Base-by-base conservation (phyloP, 2,113 vertebrate genomes). In the Ammodytes dubius region DNA sequence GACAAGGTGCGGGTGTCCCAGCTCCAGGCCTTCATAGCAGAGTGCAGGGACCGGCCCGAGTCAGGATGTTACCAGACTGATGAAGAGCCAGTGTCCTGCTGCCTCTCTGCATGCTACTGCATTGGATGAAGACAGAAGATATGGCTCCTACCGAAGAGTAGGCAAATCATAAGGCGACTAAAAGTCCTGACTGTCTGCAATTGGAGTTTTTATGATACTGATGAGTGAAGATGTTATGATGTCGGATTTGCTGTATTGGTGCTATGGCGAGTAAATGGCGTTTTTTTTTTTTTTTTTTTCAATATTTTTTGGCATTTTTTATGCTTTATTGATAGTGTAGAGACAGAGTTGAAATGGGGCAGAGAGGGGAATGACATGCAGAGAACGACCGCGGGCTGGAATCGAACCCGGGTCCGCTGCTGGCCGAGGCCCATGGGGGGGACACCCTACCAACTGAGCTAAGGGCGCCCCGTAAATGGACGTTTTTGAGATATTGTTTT, bases 41-140 rank as follows among this genome's bases (percentile, higher is more conserved):
- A 97, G 53, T 97, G 96, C 90, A 96, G 95, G 86, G 96, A 97
- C 74, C 90, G 95, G 46, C 96, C 97, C 1, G 95, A 93, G 63
- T 97, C 97, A 15, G 97, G 96, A 79, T 95, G 91, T 70, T 97
- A 96, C 92, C 95, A 93, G 78, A 89, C 90, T 57, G 95, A 97
- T 13, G 92, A 96, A 0, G 94, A 96, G 42, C 66, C 88, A 37
- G 75, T 89, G 7, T 42, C 69, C 15, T 95, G 95, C 75, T 82
- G 95, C 68, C 90, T 95, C 76, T 95, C 87, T 92, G 84, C 86
- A 0, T 94, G 93, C 67, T 79, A 79, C 58, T 89, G 84, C 68
- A 78, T 85, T 54, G 40, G 89, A 60, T 90, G 66, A 87, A 42
- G 10, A 13, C 7, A 75, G 17, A 72, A 76, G n/a, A 75, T 39